phyloP scores from a whole-genome alignment of 2,797 vertebrate species.

The Selene dorsalis region DNA sequence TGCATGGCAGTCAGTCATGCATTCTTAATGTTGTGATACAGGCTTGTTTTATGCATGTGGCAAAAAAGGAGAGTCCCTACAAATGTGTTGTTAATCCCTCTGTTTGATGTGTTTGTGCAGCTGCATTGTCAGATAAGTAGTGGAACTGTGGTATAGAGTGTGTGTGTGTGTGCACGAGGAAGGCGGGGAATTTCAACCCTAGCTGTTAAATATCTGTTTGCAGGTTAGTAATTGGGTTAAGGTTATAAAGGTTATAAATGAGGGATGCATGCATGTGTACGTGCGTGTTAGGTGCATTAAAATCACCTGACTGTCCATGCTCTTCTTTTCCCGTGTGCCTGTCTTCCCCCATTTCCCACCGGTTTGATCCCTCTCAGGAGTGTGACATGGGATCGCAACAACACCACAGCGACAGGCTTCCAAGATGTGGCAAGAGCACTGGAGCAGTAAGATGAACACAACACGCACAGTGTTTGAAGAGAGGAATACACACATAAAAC shows the following conservation, averaged over 20 bases:
- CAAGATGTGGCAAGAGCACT: conserved; percentile 91
- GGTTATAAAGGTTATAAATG: too few species aligned
- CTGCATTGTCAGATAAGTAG: conserved; percentile 28
- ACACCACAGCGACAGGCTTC: conserved; percentile 89
- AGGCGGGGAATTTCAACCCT: neutral
- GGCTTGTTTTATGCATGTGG: conserved; percentile 7
- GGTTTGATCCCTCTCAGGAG: conserved; percentile 82
- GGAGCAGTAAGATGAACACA: conserved; percentile 88
- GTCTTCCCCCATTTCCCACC: conserved; percentile 48
- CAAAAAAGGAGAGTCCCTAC: conserved; percentile 1
- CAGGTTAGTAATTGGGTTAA: too few species aligned
- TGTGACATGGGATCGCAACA: conserved; percentile 93
- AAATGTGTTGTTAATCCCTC: conserved; percentile 20
- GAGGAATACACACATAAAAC: conserved; percentile 39
- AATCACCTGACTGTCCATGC: conserved; percentile 39
- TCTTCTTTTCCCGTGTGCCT: conserved; percentile 47
- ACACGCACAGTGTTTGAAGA: conserved; percentile 43
- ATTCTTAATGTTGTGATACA: conserved; percentile 36
- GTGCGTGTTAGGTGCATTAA: conserved; percentile 20
- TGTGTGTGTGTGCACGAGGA: conserved; percentile 5
- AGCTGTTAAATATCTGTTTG: neutral
- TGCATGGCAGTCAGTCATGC: conserved; percentile 32
- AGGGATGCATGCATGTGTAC: neutral
- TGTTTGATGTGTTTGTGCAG: conserved; percentile 33
- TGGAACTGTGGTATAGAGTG: neutral